These are phyloP conservation scores for Atlantisia rogersi DNA, from an alignment of 2,113 vertebrate species.

Conservation along the genomic window DNA sequence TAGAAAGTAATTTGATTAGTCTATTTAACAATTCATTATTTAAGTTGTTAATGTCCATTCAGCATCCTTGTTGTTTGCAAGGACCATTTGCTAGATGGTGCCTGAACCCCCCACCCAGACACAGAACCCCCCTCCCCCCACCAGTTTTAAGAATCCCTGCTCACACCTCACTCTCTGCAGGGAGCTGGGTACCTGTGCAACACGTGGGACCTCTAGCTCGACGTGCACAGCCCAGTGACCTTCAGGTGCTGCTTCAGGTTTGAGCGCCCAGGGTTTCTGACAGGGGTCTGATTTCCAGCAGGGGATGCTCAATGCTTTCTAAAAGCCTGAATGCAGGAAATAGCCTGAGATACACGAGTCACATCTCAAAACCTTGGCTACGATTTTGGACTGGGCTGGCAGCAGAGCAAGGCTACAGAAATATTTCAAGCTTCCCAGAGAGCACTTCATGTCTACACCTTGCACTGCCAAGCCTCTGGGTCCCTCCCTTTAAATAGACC, in stretches of 20 bases:
- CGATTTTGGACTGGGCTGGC: neutral
- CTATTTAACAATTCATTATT: neutral
- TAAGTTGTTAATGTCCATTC: neutral
- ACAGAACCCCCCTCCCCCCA: neutral
- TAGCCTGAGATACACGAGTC: fast-evolving
- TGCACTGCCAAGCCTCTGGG: neutral
- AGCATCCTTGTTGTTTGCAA: neutral
- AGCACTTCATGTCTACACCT: neutral
- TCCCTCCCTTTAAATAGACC: neutral
- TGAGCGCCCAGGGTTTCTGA: neutral
- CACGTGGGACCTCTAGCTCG: too few relatives aligned
- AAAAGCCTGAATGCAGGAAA: neutral
- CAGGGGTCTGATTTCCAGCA: conserved; percentile 17
- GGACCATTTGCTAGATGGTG: neutral
- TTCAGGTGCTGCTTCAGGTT: neutral
- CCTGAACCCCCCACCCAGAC: fast-evolving
- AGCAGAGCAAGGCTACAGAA: neutral
- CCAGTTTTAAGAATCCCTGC: neutral
- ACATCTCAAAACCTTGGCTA: neutral
- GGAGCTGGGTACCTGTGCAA: neutral
- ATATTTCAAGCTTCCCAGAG: neutral
- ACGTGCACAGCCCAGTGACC: fast-evolving
- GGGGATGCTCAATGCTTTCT: conserved; percentile 26
- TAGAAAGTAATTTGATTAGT: neutral
- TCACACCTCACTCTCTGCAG: too few relatives aligned